Percentiles rank a stretch among this genome's conserved stretches.
Evolutionary conservation across 2,797 vertebrate species (phyloP).

Genomic region (Sebastolobus alascanus): DNA sequence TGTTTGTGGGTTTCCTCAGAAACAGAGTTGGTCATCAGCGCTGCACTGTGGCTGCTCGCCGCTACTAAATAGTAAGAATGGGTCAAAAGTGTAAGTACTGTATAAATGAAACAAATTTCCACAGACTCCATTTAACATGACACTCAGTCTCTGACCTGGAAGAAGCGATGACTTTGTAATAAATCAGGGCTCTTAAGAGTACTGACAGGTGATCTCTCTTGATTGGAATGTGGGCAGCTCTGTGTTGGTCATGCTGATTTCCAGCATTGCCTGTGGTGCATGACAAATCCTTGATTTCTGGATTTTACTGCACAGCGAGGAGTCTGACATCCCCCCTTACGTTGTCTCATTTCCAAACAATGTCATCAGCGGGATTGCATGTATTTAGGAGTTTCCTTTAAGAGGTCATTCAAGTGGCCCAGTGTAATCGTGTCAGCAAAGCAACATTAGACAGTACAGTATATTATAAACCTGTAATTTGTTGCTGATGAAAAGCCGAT

Average conservation of each 20-base stretch:
- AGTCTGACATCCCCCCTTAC: slow-evolving; percentile 39
- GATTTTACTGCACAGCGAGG: slow-evolving; percentile 44
- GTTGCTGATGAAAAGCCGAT: slow-evolving; percentile 66
- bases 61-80: slow-evolving; percentile 18
- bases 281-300: slow-evolving; percentile 55
- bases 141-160: slow-evolving; percentile 34
- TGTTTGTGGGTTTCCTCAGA: not conserved
- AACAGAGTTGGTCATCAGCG: not conserved
- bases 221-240: slow-evolving; percentile 63
- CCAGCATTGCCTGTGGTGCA: slow-evolving; percentile 39
- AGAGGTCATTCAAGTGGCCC: slow-evolving; percentile 38
- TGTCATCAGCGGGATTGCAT: slow-evolving; percentile 56
- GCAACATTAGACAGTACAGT: slow-evolving; percentile 47
- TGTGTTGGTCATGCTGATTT: slow-evolving; percentile 55
- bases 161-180: slow-evolving; percentile 41
- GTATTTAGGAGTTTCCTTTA: slow-evolving; percentile 35
- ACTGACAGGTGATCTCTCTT: slow-evolving; percentile 65
- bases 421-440: slow-evolving; percentile 32
- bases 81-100: not conserved
- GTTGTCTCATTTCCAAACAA: slow-evolving; percentile 57
- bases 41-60: not conserved
- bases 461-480: slow-evolving; percentile 71
- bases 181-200: slow-evolving; percentile 39
- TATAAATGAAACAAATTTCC: slow-evolving; percentile 28
- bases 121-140: slow-evolving; percentile 43